These are phyloP conservation scores for Regulus satrapa DNA, from an alignment of 2,113 vertebrate genomes.

Conservation along the genomic window DNA sequence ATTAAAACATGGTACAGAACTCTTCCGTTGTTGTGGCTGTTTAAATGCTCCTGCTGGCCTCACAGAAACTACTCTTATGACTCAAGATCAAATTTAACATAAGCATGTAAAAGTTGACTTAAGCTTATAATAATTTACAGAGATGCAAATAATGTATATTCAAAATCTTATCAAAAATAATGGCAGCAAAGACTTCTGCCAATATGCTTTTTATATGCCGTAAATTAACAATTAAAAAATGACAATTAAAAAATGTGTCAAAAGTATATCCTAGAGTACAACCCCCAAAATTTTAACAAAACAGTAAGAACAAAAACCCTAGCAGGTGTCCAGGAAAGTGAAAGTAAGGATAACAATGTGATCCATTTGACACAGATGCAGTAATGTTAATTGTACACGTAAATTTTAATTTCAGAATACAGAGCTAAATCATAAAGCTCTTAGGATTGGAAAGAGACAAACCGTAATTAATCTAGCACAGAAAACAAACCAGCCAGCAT, in stretches of 20 bases:
- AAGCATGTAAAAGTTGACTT: background rate
- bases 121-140: background rate
- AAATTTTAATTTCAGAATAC: background rate
- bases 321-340: background rate
- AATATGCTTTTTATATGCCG: background rate
- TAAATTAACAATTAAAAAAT: background rate
- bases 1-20: background rate
- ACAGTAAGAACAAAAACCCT: background rate
- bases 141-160: background rate
- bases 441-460: background rate
- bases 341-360: background rate
- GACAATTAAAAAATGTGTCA: background rate
- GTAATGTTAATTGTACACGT: background rate
- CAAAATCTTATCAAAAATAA: background rate
- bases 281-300: background rate
- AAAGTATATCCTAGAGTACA: background rate
- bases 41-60: background rate
- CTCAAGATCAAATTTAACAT: background rate
- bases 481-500: background rate
- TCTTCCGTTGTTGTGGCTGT: background rate
- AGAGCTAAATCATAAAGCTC: background rate
- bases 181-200: background rate
- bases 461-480: background rate
- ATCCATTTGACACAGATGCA: background rate
- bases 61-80: background rate